phyloP scores from a whole-genome alignment of 2,888 invertebrate genomes.

The Caenorhabditis japonica region DNA sequence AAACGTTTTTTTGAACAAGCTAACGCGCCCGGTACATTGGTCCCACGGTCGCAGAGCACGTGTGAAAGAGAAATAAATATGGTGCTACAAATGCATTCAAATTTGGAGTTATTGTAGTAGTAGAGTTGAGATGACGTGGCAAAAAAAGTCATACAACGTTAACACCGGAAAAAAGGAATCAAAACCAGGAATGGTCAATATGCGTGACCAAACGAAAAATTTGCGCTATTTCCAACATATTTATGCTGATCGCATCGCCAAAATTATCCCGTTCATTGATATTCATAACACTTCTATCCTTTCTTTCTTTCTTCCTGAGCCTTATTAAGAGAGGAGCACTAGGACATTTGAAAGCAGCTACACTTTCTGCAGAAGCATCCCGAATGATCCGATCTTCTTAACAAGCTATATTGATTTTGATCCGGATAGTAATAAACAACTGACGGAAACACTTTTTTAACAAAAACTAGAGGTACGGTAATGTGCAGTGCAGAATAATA shows the following conservation, averaged over 20 bases:
- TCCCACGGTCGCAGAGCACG: constrained; percentile 9
- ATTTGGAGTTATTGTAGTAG: too few relatives aligned
- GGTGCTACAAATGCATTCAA: neutral
- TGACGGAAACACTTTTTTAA: too few relatives aligned
- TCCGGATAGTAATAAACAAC: too few relatives aligned
- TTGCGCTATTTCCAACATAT: constrained; percentile 7
- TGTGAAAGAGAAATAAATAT: constrained; percentile 22
- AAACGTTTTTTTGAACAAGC: constrained; percentile 48
- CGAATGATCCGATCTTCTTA: too few relatives aligned
- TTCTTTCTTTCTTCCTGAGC: constrained; percentile 12
- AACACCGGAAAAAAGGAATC: neutral
- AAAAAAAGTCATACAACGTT: neutral
- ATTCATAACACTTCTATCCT: constrained; percentile 27
- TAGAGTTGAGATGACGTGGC: neutral
- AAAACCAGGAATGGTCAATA: neutral
- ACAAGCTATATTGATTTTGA: too few relatives aligned
- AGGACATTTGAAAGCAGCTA: constrained; percentile 5
- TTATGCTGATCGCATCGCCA: neutral
- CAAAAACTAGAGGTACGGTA: too few relatives aligned
- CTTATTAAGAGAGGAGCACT: neutral
- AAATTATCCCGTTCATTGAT: constrained; percentile 29
- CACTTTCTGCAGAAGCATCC: neutral
- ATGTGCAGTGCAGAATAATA: too few relatives aligned
- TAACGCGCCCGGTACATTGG: constrained; percentile 20
- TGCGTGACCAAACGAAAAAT: too few relatives aligned